Percentiles rank a stretch among this genome's conserved stretches.
These are phyloP conservation scores for Allolobophora icterica DNA, from an alignment of 2,888 invertebrate genomes.

Conservation along the genomic window DNA sequence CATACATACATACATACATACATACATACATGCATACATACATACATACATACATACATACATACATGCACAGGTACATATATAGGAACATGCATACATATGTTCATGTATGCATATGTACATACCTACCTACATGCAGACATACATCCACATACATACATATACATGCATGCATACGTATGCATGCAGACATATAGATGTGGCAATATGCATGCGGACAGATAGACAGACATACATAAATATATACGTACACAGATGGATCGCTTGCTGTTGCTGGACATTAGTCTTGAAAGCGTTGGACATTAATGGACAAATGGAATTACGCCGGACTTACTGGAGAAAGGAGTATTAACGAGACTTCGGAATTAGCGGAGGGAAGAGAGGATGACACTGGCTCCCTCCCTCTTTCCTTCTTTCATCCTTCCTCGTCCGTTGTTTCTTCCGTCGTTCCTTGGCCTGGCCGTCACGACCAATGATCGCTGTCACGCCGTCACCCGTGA, in stretches of 20 bases:
- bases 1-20: no score
- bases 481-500: background rate
- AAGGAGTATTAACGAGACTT: background rate
- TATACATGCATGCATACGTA: background rate
- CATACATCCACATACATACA: background rate
- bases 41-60: no score
- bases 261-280: background rate
- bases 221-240: background rate
- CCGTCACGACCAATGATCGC: constrained; percentile 17
- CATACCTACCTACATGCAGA: background rate
- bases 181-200: background rate
- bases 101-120: no score
- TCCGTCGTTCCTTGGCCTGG: background rate
- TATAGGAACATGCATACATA: no score
- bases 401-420: background rate
- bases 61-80: no score
- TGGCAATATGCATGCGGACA: background rate
- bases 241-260: background rate
- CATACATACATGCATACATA: no score
- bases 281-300: background rate
- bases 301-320: constrained; percentile 9
- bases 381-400: background rate
- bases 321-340: background rate
- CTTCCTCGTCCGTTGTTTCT: background rate
- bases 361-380: background rate